Evolutionary conservation across 1,140 invertebrate genomes (phyloP).

Genomic region (Drosophila lacteicornis): DNA sequence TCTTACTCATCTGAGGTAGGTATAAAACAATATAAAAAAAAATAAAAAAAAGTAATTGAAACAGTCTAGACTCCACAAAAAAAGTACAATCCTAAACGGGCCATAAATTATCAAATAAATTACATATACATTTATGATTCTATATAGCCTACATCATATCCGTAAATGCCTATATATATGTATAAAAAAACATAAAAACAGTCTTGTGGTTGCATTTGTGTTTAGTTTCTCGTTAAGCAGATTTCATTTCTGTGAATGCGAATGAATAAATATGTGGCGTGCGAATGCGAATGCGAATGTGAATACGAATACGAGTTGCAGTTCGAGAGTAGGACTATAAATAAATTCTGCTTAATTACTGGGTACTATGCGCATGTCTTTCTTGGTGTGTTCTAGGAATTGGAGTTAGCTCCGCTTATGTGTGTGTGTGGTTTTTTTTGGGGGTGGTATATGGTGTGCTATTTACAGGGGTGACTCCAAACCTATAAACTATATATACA

Average conservation of each 20-base stretch:
- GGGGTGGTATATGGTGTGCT: slow-evolving; percentile 14
- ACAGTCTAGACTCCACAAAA: slow-evolving; percentile 48
- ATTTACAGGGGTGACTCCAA: slow-evolving; percentile 36
- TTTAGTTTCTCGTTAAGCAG: slow-evolving; percentile 73
- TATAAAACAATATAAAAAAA: slow-evolving; percentile 48
- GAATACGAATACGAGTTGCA: slow-evolving; percentile 42
- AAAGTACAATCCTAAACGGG: slow-evolving; percentile 28
- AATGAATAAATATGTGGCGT: slow-evolving; percentile 60
- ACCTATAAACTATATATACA: slow-evolving; percentile 66
- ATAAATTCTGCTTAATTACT: slow-evolving; percentile 80
- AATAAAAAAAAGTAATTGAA: slow-evolving; percentile 55
- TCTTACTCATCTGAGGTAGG: slow-evolving; percentile 52
- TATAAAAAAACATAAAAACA: slow-evolving; percentile 72
- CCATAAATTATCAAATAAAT: slow-evolving; percentile 61
- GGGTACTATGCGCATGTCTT: slow-evolving; percentile 78
- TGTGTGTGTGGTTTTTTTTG: slow-evolving; percentile 10
- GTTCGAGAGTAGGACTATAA: slow-evolving; percentile 55
- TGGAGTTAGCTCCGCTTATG: slow-evolving; percentile 41
- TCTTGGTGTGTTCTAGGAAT: slow-evolving; percentile 61
- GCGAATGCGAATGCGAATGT: slow-evolving; percentile 49
- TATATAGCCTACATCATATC: slow-evolving; percentile 38
- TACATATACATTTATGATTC: slow-evolving; percentile 49
- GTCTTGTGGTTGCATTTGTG: slow-evolving; percentile 85
- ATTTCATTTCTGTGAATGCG: slow-evolving; percentile 60
- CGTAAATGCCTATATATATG: slow-evolving; percentile 36